These are phyloP conservation scores for Eumerus sabulonum DNA, from an alignment of 2,888 invertebrate species.

Conservation along the genomic window DNA sequence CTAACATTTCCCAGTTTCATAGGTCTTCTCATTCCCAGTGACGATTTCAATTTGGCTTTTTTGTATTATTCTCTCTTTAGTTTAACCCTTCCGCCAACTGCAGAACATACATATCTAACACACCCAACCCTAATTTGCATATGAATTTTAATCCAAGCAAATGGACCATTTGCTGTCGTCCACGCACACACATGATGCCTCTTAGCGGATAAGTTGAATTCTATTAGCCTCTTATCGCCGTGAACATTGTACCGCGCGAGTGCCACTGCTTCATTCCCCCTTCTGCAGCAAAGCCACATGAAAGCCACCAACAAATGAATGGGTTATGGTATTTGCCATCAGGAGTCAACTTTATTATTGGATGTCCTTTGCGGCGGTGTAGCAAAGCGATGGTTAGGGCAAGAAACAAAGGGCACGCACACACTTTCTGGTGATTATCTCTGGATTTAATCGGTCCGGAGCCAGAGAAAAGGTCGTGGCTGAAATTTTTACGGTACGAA, in stretches of 20 bases:
- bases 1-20: constrained; percentile 32
- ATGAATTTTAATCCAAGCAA: constrained; percentile 70
- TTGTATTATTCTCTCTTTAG: constrained; percentile 19
- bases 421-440: constrained; percentile 68
- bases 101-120: constrained; percentile 21
- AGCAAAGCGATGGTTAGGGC: constrained; percentile 23
- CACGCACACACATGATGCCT: constrained; percentile 57
- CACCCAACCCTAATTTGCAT: constrained; percentile 67
- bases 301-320: constrained; percentile 50
- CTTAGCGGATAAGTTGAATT: constrained; percentile 68
- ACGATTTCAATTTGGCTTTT: constrained; percentile 56
- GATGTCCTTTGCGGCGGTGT: constrained; percentile 66
- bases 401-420: constrained; percentile 58
- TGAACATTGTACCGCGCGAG: constrained; percentile 61
- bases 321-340: constrained; percentile 68
- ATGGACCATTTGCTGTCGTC: constrained; percentile 66
- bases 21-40: constrained; percentile 32
- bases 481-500: constrained; percentile 26
- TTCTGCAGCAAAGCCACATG: not conserved
- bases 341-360: constrained; percentile 68
- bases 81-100: constrained; percentile 39
- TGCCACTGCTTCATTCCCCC: constrained; percentile 1
- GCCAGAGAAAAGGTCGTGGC: constrained; percentile 58
- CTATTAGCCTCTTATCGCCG: constrained; percentile 69
- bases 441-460: constrained; percentile 65